Conservation (phyloP, 2,888 invertebrate genomes). For the Tortricodes alternella region DNA sequence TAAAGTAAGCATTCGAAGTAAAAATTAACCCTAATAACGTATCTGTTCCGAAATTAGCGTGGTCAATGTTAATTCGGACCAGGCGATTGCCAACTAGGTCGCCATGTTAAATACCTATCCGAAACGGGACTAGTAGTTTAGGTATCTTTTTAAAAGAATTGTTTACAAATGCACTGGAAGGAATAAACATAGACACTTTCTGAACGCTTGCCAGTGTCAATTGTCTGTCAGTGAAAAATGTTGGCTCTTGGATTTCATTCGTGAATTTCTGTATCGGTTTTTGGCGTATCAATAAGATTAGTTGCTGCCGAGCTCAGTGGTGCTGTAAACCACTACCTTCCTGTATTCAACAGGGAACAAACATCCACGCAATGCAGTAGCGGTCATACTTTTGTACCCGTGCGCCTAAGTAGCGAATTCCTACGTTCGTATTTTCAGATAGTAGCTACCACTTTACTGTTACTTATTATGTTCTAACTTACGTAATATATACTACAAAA, state of each 20-base stretch:
- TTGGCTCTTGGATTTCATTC: no score
- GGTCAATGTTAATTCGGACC: slow-evolving; percentile 27
- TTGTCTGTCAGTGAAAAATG: neutral
- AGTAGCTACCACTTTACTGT: neutral
- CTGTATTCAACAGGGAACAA: slow-evolving; percentile 5
- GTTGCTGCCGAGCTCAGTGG: neutral
- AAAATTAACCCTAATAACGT: slow-evolving; percentile 25
- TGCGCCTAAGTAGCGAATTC: neutral
- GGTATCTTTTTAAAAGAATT: neutral
- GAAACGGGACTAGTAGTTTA: no score
- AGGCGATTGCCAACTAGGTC: slow-evolving; percentile 18
- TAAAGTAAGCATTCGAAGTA: slow-evolving; percentile 2
- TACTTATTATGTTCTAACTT: slow-evolving; percentile 13
- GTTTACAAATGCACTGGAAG: neutral
- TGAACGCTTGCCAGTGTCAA: neutral
- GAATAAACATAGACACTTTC: neutral
- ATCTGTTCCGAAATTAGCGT: slow-evolving; percentile 21
- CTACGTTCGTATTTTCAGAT: slow-evolving; percentile 2
- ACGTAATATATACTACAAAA: slow-evolving; percentile 27
- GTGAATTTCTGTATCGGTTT: no score
- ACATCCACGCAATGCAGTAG: slow-evolving; percentile 17
- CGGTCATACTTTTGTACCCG: slow-evolving; percentile 17
- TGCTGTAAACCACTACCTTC: slow-evolving; percentile 9
- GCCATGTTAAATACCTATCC: slow-evolving; percentile 7
- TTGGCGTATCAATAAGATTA: neutral